These are phyloP conservation scores for Lucilia sericata DNA, from an alignment of 1,140 invertebrate species.

Conservation along the genomic window DNA sequence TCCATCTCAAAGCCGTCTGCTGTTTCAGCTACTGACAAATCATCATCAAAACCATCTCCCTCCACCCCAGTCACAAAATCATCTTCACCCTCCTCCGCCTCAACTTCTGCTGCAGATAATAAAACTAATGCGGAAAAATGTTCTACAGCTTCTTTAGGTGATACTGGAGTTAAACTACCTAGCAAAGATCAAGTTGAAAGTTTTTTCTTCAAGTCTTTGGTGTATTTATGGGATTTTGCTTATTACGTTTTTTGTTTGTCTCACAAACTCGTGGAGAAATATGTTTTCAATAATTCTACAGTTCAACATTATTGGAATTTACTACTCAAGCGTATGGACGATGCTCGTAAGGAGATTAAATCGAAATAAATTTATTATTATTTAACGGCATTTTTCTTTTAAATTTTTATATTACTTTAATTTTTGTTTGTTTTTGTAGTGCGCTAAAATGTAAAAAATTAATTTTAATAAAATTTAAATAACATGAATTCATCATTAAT, in stretches of 20 bases:
- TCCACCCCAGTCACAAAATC: not conserved
- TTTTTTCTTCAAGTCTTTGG: not conserved
- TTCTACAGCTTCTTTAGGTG: not conserved
- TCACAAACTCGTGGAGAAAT: not conserved
- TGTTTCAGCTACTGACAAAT: not conserved
- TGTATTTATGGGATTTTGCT: conserved; percentile 9
- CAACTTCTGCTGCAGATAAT: not conserved
- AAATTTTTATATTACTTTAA: too few species aligned
- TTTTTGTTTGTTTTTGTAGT: too few species aligned
- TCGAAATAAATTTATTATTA: not conserved
- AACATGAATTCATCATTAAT: too few species aligned
- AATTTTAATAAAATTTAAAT: too few species aligned
- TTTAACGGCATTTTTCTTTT: too few species aligned
- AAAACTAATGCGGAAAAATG: not conserved
- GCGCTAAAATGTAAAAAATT: too few species aligned
- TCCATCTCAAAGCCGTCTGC: not conserved
- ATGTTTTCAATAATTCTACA: not conserved
- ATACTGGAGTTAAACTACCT: not conserved
- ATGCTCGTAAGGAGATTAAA: not conserved
- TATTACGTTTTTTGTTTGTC: not conserved
- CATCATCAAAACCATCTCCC: not conserved
- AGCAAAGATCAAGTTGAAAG: conserved; percentile 2
- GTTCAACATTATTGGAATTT: not conserved
- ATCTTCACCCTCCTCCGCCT: not conserved
- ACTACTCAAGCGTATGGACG: not conserved